These are phyloP conservation scores for Setophaga petechia DNA, from an alignment of 2,113 vertebrate genomes.

Conservation along the genomic window DNA sequence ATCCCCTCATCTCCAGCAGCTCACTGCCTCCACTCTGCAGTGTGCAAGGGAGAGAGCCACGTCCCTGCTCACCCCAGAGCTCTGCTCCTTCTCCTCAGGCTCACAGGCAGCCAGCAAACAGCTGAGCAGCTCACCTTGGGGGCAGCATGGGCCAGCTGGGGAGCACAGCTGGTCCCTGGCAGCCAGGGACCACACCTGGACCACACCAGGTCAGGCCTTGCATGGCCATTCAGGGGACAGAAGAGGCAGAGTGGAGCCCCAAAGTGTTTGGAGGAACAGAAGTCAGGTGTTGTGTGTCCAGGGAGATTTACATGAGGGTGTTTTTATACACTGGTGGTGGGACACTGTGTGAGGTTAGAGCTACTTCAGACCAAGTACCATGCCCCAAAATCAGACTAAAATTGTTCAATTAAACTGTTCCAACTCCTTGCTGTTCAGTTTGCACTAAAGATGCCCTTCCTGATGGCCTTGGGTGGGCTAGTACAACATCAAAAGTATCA, in stretches of 20 bases:
- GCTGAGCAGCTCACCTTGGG: not conserved
- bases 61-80: not conserved
- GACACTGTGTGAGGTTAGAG: not conserved
- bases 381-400: not conserved
- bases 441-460: not conserved
- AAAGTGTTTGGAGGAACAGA: not conserved
- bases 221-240: fast-evolving
- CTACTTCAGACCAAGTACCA: not conserved
- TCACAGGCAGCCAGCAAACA: not conserved
- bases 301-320: not conserved
- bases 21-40: not conserved
- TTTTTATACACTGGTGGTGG: not conserved
- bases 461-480: not conserved
- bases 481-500: not conserved
- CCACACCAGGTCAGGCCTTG: not conserved
- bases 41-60: fast-evolving
- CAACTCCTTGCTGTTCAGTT: not conserved
- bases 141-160: fast-evolving
- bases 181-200: not conserved
- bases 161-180: not conserved
- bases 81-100: not conserved
- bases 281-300: fast-evolving
- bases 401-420: not conserved
- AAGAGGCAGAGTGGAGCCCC: not conserved
- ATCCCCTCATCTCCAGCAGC: not conserved